Percentiles rank a stretch among this genome's conserved stretches.
phyloP scores from a whole-genome alignment of 1,140 invertebrate genomes.

The Lordiphosa stackelbergi region DNA sequence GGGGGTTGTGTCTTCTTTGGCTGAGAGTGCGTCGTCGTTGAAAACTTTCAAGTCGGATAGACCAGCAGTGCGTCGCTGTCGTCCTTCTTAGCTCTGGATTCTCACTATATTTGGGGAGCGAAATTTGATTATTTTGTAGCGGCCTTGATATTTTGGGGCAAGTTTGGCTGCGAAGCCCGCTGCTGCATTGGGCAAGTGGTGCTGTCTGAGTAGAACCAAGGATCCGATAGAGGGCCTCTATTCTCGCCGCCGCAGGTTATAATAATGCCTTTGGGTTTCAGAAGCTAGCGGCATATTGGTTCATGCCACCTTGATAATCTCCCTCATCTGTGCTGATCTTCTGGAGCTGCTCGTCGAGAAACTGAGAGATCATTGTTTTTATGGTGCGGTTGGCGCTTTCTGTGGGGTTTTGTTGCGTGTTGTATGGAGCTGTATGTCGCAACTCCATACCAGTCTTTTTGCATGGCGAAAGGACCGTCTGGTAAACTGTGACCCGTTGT shows the following conservation, averaged over 20 bases:
- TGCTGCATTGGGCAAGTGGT: neutral
- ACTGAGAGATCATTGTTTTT: constrained; percentile 1
- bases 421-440: neutral
- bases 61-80: no score
- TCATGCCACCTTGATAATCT: neutral
- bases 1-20: no score
- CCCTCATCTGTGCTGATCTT: neutral
- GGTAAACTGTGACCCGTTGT: no score
- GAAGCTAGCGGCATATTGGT: neutral
- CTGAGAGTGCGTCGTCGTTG: no score
- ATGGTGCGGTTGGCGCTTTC: constrained; percentile 1
- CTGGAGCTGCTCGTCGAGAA: neutral
- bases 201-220: neutral
- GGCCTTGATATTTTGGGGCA: neutral
- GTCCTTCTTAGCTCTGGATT: neutral
- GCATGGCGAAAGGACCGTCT: neutral
- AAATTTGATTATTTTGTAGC: neutral
- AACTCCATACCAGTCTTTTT: neutral
- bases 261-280: no score
- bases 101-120: neutral
- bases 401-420: neutral
- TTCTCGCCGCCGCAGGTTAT: neutral
- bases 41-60: no score
- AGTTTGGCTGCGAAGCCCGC: neutral
- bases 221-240: neutral